These are phyloP conservation scores for Shinisaurus crocodilurus DNA, from an alignment of 2,113 vertebrate genomes.

Conservation along the genomic window DNA sequence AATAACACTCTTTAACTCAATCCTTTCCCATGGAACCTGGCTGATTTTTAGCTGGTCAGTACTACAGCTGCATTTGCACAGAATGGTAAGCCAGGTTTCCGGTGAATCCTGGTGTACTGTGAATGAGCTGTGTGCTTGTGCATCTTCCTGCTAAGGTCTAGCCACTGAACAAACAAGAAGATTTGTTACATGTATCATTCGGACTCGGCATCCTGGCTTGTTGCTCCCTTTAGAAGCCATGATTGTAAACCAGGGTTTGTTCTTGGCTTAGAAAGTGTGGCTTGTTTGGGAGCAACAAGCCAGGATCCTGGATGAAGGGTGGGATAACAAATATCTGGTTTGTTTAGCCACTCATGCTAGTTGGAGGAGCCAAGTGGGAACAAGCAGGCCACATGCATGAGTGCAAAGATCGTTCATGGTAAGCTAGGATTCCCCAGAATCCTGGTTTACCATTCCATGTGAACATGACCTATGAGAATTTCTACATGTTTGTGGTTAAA, in stretches of 20 bases:
- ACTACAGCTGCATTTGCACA: too few relatives aligned
- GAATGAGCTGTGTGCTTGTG: neutral
- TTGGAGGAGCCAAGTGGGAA: neutral
- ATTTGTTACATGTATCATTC: too few relatives aligned
- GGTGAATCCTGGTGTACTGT: neutral
- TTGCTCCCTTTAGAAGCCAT: neutral
- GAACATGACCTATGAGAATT: neutral
- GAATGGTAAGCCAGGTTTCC: neutral
- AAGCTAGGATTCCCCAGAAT: neutral
- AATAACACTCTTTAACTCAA: neutral
- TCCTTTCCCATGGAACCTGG: neutral
- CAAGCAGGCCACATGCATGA: neutral
- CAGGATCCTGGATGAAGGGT: too few relatives aligned
- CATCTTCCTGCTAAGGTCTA: too few relatives aligned
- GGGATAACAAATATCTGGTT: neutral
- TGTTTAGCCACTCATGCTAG: neutral
- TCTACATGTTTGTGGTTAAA: neutral
- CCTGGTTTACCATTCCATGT: neutral
- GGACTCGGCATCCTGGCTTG: neutral
- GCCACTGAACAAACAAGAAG: too few relatives aligned
- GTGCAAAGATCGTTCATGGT: neutral
- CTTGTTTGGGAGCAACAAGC: neutral
- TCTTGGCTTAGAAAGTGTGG: neutral
- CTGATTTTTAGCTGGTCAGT: neutral
- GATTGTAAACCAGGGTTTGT: neutral